Evolutionary conservation across 2,797 vertebrate genomes (phyloP).

Genomic region (Halcyon badia): DNA sequence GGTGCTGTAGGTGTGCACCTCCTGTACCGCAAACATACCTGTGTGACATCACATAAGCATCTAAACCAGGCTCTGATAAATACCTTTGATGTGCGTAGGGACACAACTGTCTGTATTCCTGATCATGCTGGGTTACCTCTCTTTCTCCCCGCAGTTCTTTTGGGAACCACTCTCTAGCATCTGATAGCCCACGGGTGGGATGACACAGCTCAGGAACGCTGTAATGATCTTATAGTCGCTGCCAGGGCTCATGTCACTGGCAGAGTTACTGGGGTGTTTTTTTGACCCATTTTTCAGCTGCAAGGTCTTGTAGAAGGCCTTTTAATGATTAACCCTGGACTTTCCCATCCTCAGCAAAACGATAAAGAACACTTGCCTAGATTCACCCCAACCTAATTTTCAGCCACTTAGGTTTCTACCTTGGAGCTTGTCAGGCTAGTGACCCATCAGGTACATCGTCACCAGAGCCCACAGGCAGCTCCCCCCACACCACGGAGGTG

Average conservation of each 20-base stretch:
- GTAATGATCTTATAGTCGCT: not conserved
- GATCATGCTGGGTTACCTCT: not conserved
- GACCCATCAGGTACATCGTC: not conserved
- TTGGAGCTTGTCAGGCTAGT: not conserved
- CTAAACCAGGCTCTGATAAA: not conserved
- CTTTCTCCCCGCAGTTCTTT: not conserved
- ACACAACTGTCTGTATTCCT: not conserved
- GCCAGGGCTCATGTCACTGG: not conserved
- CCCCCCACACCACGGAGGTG: fast-evolving
- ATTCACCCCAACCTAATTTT: slow-evolving; percentile 7
- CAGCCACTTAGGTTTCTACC: not conserved
- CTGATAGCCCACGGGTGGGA: not conserved
- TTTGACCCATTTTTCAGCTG: slow-evolving; percentile 54
- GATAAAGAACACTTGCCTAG: not conserved
- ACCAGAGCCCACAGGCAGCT: fast-evolving
- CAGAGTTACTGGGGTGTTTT: not conserved
- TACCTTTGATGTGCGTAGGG: fast-evolving
- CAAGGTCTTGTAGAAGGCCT: not conserved
- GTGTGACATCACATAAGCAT: not conserved
- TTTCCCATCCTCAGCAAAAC: slow-evolving; percentile 41
- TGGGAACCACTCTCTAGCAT: not conserved
- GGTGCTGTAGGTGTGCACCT: not conserved
- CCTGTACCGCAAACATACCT: not conserved
- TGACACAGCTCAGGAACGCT: not conserved
- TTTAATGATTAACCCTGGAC: slow-evolving; percentile 47